These are phyloP conservation scores for Mythimna lalbum DNA, from an alignment of 2,888 invertebrate species.

Conservation along the genomic window DNA sequence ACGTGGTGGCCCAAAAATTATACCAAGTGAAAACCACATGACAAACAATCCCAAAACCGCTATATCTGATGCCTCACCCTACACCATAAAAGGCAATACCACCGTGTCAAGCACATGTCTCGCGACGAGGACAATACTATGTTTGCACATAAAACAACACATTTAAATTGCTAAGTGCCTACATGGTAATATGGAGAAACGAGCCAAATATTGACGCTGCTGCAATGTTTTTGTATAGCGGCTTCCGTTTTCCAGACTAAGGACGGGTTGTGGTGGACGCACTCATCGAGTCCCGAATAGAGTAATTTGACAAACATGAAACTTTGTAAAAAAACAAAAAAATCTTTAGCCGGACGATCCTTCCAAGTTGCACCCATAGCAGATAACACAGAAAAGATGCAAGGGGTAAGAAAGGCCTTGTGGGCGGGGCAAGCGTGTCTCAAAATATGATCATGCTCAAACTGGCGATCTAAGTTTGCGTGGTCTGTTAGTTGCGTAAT, in stretches of 20 bases:
- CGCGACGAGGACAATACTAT: slow-evolving; percentile 70
- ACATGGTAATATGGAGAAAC: slow-evolving; percentile 40
- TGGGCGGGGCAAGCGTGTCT: too few relatives aligned
- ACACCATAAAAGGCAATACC: slow-evolving; percentile 55
- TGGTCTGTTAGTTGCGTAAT: too few relatives aligned
- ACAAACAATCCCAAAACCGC: slow-evolving; percentile 25
- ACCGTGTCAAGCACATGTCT: slow-evolving; percentile 61
- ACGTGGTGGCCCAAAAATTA: slow-evolving; percentile 20
- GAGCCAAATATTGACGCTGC: slow-evolving; percentile 47
- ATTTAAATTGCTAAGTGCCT: slow-evolving; percentile 74
- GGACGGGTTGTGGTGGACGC: not conserved
- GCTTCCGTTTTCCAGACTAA: not conserved
- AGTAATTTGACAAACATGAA: not conserved
- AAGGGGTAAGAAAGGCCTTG: too few relatives aligned
- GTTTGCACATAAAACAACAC: slow-evolving; percentile 70
- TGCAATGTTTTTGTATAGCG: slow-evolving; percentile 21
- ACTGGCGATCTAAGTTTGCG: too few relatives aligned
- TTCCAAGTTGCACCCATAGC: too few relatives aligned
- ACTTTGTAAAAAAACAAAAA: too few relatives aligned
- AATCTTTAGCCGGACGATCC: too few relatives aligned
- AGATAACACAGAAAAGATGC: too few relatives aligned
- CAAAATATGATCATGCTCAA: too few relatives aligned
- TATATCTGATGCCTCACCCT: slow-evolving; percentile 18
- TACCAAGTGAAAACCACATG: slow-evolving; percentile 4
- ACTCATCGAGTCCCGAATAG: not conserved